phyloP scores from a whole-genome alignment of 2,888 invertebrate species.

The Volucella inanis region DNA sequence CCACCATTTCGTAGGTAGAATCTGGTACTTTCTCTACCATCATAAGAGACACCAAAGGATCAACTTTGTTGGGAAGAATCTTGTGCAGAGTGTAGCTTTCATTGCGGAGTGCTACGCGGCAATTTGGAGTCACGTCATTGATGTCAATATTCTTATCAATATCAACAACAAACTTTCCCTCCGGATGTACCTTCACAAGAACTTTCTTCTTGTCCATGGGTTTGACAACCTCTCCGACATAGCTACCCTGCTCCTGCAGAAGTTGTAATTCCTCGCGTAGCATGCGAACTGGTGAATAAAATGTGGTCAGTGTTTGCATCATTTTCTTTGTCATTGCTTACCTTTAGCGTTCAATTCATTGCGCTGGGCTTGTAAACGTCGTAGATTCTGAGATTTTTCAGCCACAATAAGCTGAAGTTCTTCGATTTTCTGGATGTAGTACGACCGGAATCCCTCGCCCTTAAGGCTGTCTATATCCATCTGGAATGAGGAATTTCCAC shows the following conservation, averaged over 20 bases:
- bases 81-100: constrained; percentile 99
- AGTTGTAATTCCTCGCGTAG: constrained; percentile 98
- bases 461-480: constrained; percentile 81
- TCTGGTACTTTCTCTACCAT: constrained; percentile 99
- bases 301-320: neutral
- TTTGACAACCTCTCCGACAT: constrained; percentile 99
- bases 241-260: constrained; percentile 98
- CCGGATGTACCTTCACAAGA: constrained; percentile 99
- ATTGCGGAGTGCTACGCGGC: constrained; percentile 97
- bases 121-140: constrained; percentile 98
- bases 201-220: constrained; percentile 99
- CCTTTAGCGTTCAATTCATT: constrained; percentile 99
- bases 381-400: constrained; percentile 98
- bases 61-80: constrained; percentile 99
- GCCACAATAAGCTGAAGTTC: constrained; percentile 97
- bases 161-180: constrained; percentile 99
- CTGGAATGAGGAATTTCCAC: constrained; percentile 71
- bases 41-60: constrained; percentile 99
- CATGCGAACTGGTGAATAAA: constrained; percentile 91
- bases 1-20: constrained; percentile 99
- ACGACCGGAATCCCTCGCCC: constrained; percentile 95
- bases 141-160: constrained; percentile 99
- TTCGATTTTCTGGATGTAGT: constrained; percentile 99
- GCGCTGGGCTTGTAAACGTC: constrained; percentile 98
- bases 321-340: constrained; percentile 79